A percentile compares a stretch with the other conserved stretches of the same genome.
Conservation (phyloP, 2,888 invertebrate species). For the Cryptus armator region DNA sequence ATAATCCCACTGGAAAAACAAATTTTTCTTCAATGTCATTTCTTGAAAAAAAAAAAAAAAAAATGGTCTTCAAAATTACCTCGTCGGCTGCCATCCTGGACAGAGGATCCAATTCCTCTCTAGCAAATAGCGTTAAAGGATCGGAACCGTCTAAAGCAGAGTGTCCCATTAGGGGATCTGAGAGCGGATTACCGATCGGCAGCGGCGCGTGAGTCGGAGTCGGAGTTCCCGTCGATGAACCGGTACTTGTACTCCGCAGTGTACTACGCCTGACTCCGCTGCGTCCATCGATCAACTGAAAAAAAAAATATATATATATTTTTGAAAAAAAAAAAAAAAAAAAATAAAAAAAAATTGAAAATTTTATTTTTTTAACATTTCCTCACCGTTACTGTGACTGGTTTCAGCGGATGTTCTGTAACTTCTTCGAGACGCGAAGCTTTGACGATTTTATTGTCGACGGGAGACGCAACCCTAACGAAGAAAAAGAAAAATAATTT, state of each 20-base stretch:
- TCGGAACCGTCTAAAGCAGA: constrained; percentile 90
- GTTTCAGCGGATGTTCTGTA: constrained; percentile 88
- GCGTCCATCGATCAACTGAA: constrained; percentile 87
- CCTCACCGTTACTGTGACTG: constrained; percentile 85
- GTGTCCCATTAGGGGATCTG: constrained; percentile 86
- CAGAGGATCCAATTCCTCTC: constrained; percentile 88
- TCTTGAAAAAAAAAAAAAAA: background rate
- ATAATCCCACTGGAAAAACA: constrained; percentile 82
- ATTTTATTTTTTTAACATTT: background rate
- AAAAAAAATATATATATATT: constrained; percentile 43
- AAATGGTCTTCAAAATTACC: constrained; percentile 75
- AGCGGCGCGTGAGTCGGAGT: constrained; percentile 82
- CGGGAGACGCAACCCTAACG: constrained; percentile 78
- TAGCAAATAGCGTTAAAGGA: constrained; percentile 90
- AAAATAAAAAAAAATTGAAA: background rate
- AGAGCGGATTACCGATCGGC: constrained; percentile 83
- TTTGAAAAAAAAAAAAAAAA: constrained; percentile 31
- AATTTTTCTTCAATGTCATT: background rate
- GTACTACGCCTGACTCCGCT: constrained; percentile 85
- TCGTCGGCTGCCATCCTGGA: constrained; percentile 88
- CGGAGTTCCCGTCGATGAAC: constrained; percentile 85
- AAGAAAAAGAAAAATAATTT: background rate
- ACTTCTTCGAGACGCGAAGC: constrained; percentile 81
- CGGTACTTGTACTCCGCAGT: constrained; percentile 86
- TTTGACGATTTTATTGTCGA: constrained; percentile 74